Evolutionary conservation across 2,888 invertebrate species (phyloP).

Genomic region (Hipparchia semele): DNA sequence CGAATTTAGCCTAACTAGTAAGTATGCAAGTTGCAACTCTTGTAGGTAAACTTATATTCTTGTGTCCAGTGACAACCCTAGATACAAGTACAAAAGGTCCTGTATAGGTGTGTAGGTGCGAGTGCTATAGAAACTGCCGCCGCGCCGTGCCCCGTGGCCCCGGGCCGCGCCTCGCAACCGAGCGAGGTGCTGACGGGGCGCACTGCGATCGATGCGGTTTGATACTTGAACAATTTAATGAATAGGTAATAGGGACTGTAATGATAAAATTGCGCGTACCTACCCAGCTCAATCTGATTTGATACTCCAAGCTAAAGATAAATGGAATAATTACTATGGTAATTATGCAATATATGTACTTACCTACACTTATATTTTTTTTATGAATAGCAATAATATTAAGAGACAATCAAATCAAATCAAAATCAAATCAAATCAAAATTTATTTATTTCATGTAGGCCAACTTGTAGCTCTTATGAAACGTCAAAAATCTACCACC

Average conservation of each 20-base stretch:
- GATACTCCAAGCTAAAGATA: no score
- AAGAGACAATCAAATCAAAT: no score
- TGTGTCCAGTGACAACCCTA: conserved; percentile 3
- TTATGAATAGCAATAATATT: no score
- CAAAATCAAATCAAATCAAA: no score
- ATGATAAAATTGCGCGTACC: background rate
- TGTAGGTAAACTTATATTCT: background rate
- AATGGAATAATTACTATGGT: no score
- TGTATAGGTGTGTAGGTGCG: conserved; percentile 31
- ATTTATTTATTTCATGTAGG: no score
- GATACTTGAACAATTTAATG: conserved; percentile 50
- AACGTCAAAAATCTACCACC: no score
- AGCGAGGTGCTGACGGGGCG: conserved; percentile 55
- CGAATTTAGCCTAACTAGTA: no score
- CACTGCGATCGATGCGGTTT: conserved; percentile 48
- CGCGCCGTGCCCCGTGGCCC: conserved; percentile 41
- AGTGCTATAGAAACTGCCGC: conserved; percentile 32
- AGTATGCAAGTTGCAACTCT: no score
- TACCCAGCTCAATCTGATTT: background rate
- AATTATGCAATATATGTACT: no score
- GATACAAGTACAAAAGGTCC: conserved; percentile 5
- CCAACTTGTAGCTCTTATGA: no score
- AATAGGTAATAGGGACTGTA: background rate
- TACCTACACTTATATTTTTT: no score
- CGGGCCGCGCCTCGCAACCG: conserved; percentile 57